Evolutionary conservation across 2,797 vertebrate species (phyloP).

Genomic region (Sebastes variabilis): DNA sequence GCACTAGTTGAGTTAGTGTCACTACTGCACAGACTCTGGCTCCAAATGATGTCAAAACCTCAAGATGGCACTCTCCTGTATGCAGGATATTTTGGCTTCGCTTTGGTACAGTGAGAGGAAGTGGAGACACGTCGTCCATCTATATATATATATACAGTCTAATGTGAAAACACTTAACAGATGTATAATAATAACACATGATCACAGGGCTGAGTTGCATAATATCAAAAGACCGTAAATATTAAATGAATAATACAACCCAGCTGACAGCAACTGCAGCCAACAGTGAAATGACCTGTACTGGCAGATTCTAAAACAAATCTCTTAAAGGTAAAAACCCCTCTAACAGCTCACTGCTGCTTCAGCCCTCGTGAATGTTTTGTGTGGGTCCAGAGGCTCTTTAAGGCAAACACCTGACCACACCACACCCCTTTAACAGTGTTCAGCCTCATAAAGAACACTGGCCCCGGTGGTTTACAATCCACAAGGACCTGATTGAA

Average conservation of each 20-base stretch:
- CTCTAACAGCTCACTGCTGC: slow-evolving; percentile 33
- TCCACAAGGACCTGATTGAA: slow-evolving; percentile 63
- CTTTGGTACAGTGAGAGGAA: too few relatives aligned
- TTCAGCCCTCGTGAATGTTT: slow-evolving; percentile 28
- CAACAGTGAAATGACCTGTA: neutral
- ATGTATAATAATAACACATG: neutral
- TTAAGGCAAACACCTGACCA: slow-evolving; percentile 71
- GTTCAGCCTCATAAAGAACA: slow-evolving; percentile 60
- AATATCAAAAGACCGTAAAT: neutral
- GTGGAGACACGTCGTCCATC: too few relatives aligned
- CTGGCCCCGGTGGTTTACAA: slow-evolving; percentile 63
- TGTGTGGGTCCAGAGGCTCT: slow-evolving; percentile 61
- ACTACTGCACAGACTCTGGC: too few relatives aligned
- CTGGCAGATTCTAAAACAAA: neutral
- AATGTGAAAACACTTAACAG: neutral
- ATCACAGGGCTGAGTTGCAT: neutral
- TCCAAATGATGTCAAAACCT: too few relatives aligned
- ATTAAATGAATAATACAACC: slow-evolving; percentile 6
- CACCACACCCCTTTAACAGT: slow-evolving; percentile 56
- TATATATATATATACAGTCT: too few relatives aligned
- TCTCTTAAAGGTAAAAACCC: slow-evolving; percentile 6
- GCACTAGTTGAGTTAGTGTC: neutral
- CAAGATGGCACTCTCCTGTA: too few relatives aligned
- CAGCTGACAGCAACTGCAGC: neutral
- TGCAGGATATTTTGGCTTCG: too few relatives aligned